Percentiles rank a stretch among this genome's conserved stretches.
Conservation (phyloP, 1,140 invertebrate genomes). For the Uloborus diversus region DNA sequence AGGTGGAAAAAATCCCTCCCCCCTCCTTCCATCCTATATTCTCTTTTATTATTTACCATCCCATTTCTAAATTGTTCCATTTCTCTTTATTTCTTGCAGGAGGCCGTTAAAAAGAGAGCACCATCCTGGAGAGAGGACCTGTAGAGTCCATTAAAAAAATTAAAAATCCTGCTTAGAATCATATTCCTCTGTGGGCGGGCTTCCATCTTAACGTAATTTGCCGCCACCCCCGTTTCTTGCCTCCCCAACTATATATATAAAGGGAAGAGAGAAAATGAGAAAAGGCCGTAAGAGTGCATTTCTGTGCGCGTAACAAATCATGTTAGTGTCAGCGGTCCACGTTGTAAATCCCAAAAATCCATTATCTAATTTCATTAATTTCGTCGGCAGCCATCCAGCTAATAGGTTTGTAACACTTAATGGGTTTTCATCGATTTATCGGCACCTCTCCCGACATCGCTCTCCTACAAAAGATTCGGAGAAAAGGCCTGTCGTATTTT, state of each 20-base stretch:
- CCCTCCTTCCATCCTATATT: neutral
- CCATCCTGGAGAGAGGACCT: constrained; percentile 17
- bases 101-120: constrained; percentile 10
- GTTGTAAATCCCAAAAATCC: constrained; percentile 54
- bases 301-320: constrained; percentile 47
- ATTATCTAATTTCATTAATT: constrained; percentile 57
- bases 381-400: constrained; percentile 53
- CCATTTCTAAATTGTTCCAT: constrained; percentile 55
- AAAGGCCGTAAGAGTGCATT: constrained; percentile 6
- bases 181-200: neutral
- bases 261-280: constrained; percentile 40
- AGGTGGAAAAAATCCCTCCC: neutral
- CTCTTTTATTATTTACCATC: constrained; percentile 53
- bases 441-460: constrained; percentile 18
- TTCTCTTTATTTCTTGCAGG: constrained; percentile 14
- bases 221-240: neutral
- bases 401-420: constrained; percentile 56
- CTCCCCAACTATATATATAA: constrained; percentile 4
- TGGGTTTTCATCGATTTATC: constrained; percentile 56
- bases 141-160: constrained; percentile 57
- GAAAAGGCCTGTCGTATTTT: neutral
- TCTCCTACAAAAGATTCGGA: neutral
- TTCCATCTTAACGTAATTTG: constrained; percentile 53
- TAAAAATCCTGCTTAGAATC: constrained; percentile 47
- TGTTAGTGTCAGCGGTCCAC: constrained; percentile 45